A percentile compares a stretch with the other conserved stretches of the same genome.
phyloP scores from a whole-genome alignment of 2,797 vertebrate genomes.

The Clarias laeviceps region DNA sequence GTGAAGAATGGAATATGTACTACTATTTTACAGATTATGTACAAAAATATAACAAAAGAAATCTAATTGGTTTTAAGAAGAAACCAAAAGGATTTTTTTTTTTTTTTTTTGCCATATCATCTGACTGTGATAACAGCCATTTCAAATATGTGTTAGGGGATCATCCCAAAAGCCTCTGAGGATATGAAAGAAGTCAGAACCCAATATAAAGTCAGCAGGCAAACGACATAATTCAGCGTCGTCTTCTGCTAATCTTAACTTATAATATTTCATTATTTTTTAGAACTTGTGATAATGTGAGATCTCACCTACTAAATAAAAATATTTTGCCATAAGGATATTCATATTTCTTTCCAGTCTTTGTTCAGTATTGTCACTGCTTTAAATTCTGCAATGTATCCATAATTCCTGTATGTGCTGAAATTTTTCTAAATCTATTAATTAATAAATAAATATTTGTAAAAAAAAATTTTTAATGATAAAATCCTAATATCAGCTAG shows the following conservation, averaged over 20 bases:
- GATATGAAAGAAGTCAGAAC: neutral
- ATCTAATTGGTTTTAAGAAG: neutral
- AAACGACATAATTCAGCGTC: neutral
- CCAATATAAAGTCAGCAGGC: neutral
- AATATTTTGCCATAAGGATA: neutral
- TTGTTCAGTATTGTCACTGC: neutral
- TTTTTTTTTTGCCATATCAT: neutral
- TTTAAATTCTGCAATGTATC: neutral
- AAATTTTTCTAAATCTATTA: neutral
- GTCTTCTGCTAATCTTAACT: neutral
- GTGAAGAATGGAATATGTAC: neutral
- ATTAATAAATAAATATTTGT: slow-evolving; percentile 1
- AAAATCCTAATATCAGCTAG: no score
- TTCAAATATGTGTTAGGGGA: no score
- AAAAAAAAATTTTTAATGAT: neutral
- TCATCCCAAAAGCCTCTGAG: neutral
- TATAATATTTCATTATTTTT: neutral
- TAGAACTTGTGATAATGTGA: neutral
- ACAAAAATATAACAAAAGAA: neutral
- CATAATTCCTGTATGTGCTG: neutral
- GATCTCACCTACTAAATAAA: slow-evolving; percentile 18
- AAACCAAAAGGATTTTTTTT: neutral
- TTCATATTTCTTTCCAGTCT: neutral
- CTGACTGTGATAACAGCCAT: neutral
- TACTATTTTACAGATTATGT: neutral